phyloP scores from a whole-genome alignment of 2,797 vertebrate species.

The Nannoperca australis region DNA sequence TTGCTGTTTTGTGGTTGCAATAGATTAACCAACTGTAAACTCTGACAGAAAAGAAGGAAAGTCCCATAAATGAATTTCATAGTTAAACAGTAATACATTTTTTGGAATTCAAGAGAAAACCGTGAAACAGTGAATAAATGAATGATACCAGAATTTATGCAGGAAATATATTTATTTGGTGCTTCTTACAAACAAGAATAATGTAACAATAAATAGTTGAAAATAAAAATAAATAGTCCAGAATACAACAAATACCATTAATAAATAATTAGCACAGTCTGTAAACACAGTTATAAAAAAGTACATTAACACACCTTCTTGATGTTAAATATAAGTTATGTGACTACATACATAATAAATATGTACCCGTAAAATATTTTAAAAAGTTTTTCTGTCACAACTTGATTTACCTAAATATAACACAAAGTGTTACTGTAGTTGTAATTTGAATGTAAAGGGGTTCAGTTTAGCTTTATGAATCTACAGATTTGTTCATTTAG shows the following conservation, averaged over 20 bases:
- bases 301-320: constrained; percentile 36
- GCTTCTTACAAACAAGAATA: constrained; percentile 46
- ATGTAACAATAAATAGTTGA: constrained; percentile 61
- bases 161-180: constrained; percentile 64
- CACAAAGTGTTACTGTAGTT: constrained; percentile 5
- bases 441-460: background rate
- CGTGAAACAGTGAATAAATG: constrained; percentile 6
- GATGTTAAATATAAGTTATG: constrained; percentile 38
- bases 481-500: constrained; percentile 37
- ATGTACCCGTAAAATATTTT: background rate
- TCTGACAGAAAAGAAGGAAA: background rate
- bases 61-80: background rate
- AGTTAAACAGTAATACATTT: background rate
- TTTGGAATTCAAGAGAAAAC: background rate
- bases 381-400: constrained; percentile 42
- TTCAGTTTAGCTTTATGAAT: constrained; percentile 20
- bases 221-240: constrained; percentile 68
- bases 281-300: constrained; percentile 45
- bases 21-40: background rate
- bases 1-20: constrained; percentile 1
- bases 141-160: constrained; percentile 34
- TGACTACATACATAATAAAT: constrained; percentile 28
- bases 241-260: constrained; percentile 20
- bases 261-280: constrained; percentile 61
- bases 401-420: constrained; percentile 8